phyloP scores from a whole-genome alignment of 2,113 vertebrate genomes.

The Hemiscyllium ocellatum region DNA sequence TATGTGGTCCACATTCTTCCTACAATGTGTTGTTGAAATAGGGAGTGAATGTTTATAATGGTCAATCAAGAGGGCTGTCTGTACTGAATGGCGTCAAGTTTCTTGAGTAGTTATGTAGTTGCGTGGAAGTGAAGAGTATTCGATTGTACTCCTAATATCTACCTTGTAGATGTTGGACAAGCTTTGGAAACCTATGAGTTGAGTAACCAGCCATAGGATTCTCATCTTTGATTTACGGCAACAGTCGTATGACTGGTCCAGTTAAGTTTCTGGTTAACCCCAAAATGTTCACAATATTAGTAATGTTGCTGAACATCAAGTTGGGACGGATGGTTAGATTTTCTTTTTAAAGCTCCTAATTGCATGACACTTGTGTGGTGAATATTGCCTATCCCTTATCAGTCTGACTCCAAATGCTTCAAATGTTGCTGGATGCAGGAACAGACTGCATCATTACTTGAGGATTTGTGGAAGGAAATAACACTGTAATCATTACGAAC shows the following conservation, averaged over 20 bases:
- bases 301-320: too few species aligned
- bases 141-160: not conserved
- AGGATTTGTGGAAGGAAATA: not conserved
- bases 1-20: not conserved
- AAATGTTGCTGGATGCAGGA: not conserved
- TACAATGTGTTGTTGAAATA: not conserved
- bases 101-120: too few species aligned
- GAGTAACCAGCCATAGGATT: not conserved
- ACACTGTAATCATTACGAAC: not conserved
- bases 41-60: not conserved
- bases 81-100: too few species aligned
- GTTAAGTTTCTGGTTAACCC: too few species aligned
- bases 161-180: not conserved
- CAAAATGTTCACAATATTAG: too few species aligned
- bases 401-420: too few species aligned
- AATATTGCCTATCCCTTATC: not conserved
- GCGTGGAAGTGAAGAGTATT: not conserved
- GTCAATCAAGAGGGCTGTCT: not conserved
- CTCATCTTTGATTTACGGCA: not conserved
- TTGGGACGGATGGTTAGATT: not conserved
- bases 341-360: not conserved
- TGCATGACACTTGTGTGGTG: too few species aligned
- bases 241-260: too few species aligned
- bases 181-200: not conserved
- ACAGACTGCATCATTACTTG: not conserved